Evolutionary conservation across 2,888 invertebrate genomes (phyloP), one percentile per base, ranked within the genome.

Genomic region (Ornithoptera alexandrae): DNA sequence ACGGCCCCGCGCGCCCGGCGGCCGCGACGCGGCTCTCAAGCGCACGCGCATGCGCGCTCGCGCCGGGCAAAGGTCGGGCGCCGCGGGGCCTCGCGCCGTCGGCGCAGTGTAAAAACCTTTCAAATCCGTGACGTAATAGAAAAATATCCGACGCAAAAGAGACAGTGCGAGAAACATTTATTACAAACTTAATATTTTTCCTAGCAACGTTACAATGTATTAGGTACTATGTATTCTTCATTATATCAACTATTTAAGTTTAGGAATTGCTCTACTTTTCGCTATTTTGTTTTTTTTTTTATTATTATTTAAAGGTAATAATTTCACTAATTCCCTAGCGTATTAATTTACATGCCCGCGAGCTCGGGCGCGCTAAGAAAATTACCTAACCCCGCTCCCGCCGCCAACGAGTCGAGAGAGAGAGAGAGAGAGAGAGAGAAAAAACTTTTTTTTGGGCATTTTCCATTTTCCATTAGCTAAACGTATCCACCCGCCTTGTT

Each of bases 201-300:
- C 90, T 89, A 90, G 89, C 89, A 87, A 88, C 84, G 81, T 88
- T 87, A 86, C 81, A 85, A 86, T 82, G 82, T 86, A 86, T 82
- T 85, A 88, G 86, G 84, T 89, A 88, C 87, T 86, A 86, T 70
- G 42, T 84, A 39, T 39, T 81, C 58, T 79, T 78, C 77, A 85
- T 85, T 85, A 77, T 76, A 75, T 74, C 87, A 89, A 87, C 91
- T 91, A 92, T 87, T 84, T 88, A 84, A 80, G 81, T 85, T 84
- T 65, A 88, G 89, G 85, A 92, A 91, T 91, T 90, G 89, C 87
- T 82, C 91, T 92, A 92, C 90, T 85, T 83, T 86, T 84, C 81
- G 85, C 90, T 90, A 89, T 88, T 77, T 76, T 76, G 74, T 75
- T 74, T 74, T 74, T 74, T 77, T 10, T 10, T 39, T 1, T 6